Evolutionary conservation across 1,140 invertebrate genomes (phyloP).

Genomic region (Calephelis virginiensis): DNA sequence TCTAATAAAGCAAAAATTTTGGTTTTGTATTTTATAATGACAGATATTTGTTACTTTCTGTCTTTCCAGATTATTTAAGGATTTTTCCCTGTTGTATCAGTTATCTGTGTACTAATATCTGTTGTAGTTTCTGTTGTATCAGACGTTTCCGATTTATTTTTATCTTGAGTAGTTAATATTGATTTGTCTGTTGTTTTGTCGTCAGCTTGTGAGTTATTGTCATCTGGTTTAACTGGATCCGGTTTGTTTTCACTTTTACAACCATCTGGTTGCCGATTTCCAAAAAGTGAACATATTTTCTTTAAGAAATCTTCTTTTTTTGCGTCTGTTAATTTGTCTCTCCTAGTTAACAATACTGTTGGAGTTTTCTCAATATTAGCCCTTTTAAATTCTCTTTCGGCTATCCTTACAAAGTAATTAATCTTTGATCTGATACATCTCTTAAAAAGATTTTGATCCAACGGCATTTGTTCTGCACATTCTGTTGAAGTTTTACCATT

Average conservation of each 20-base stretch:
- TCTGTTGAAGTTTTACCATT: constrained; percentile 15
- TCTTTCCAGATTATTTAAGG: no score
- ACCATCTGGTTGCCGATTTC: neutral
- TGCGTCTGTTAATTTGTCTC: constrained; percentile 13
- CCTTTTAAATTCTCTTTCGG: constrained; percentile 29
- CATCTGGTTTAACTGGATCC: neutral
- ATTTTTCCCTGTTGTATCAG: no score
- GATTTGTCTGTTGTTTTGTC: neutral
- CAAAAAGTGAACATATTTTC: constrained; percentile 8
- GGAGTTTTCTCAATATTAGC: constrained; percentile 29
- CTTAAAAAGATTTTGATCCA: constrained; percentile 22
- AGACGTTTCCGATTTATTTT: no score
- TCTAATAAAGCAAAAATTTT: neutral
- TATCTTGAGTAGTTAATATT: no score
- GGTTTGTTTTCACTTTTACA: neutral
- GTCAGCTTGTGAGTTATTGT: neutral
- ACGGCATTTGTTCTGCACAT: constrained; percentile 21
- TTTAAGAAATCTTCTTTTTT: constrained; percentile 11
- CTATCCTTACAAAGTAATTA: constrained; percentile 24
- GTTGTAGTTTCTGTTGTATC: no score
- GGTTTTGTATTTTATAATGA: neutral
- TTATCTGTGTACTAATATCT: no score
- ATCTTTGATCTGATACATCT: constrained; percentile 28
- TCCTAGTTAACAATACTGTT: constrained; percentile 5
- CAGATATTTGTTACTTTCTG: no score